Evolutionary conservation across 1,140 invertebrate genomes (phyloP).

Genomic region (Atta cephalotes): DNA sequence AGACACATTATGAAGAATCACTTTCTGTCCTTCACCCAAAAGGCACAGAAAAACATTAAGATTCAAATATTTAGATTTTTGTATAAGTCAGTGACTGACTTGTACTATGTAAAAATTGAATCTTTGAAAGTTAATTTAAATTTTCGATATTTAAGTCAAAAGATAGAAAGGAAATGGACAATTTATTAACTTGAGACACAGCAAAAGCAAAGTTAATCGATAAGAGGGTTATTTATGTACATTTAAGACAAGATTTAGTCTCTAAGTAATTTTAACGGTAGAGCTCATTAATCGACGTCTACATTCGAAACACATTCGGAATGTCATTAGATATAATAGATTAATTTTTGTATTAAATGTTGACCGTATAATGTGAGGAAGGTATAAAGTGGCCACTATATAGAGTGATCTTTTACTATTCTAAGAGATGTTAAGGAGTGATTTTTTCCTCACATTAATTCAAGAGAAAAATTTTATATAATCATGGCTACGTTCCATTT

Average conservation of each 20-base stretch:
- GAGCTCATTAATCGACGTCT: slow-evolving; percentile 71
- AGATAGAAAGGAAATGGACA: slow-evolving; percentile 36
- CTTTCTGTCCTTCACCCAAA: slow-evolving; percentile 50
- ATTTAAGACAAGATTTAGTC: slow-evolving; percentile 69
- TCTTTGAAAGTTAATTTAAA: slow-evolving; percentile 37
- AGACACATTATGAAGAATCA: slow-evolving; percentile 28
- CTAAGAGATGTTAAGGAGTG: too few relatives aligned
- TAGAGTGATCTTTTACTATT: not conserved
- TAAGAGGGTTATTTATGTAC: slow-evolving; percentile 76
- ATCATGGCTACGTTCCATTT: too few relatives aligned
- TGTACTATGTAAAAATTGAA: slow-evolving; percentile 57
- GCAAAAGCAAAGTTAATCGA: slow-evolving; percentile 63
- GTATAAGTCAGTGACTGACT: slow-evolving; percentile 58
- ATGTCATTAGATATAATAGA: slow-evolving; percentile 70
- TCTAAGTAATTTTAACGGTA: slow-evolving; percentile 75
- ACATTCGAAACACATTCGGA: slow-evolving; percentile 59
- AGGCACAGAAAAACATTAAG: slow-evolving; percentile 46
- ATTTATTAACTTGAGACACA: slow-evolving; percentile 61
- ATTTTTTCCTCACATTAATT: too few relatives aligned
- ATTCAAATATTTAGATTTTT: slow-evolving; percentile 63
- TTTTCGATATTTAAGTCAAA: slow-evolving; percentile 40
- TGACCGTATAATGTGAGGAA: slow-evolving; percentile 59
- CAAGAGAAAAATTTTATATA: too few relatives aligned
- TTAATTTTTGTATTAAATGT: slow-evolving; percentile 78
- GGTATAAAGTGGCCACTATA: slow-evolving; percentile 34